Evolutionary conservation across 2,888 invertebrate genomes (phyloP), one percentile per base, ranked within the genome.

Genomic region (Protodeltote pygarga): DNA sequence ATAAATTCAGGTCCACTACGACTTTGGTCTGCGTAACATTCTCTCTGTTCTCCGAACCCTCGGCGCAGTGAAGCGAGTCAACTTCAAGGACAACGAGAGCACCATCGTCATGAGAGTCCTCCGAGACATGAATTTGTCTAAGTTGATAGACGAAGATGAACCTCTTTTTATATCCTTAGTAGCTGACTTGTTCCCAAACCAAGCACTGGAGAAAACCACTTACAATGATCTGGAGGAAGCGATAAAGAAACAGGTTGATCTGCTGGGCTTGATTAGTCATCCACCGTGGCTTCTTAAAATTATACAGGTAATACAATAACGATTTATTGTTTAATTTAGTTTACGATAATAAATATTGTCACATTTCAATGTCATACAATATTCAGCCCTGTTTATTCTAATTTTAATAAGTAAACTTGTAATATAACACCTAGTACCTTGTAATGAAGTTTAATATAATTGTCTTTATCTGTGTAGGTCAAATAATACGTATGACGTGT

Each of bases 111-210:
- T 99, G 98, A 93, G 98, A 73, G 98, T 98, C 6, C 90, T 99
- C n/a, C 93, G 98, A 64, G 98, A 99, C 81, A 99, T 99, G 99
- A 99, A 99, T 92, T 93, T 99, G 10, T 98, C 98, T 2, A 99
- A 99, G 87, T 91, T 99, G 35, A 98, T 98, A 65, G 98, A 99
- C 77, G 98, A 99, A 84, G 99, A 99, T 80, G 99, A 99, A 77
- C 98, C 99, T 0, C 93, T 99, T n/a, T 99, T 99, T 81, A 97
- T 98, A 87, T 98, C 98, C 0, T 90, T 99, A 25, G 98, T 99
- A 14, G 96, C 98, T 19, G 99, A 99, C 91, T 90, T 99, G 70
- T 99, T 99, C 87, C 99, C 99, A 0, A 98, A 98, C 85, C 98
- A 98, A 91, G 94, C 95, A 0, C 92, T 98, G 38, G 98, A 98